These are phyloP conservation scores for Athetis lepigone DNA, from an alignment of 2,888 invertebrate genomes.

Conservation along the genomic window DNA sequence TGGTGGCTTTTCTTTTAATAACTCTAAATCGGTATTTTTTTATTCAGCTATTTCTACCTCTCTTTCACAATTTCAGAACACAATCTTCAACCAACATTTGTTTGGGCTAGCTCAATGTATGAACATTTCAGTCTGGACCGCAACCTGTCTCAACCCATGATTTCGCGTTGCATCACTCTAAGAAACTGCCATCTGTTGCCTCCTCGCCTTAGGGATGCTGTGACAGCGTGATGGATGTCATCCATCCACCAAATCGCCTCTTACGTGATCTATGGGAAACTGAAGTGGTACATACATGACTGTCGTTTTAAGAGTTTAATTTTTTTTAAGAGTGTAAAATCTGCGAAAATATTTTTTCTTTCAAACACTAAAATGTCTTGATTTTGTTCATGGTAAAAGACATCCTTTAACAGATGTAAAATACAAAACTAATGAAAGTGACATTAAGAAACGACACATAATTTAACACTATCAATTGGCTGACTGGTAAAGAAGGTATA, in stretches of 20 bases:
- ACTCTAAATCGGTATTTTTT: background rate
- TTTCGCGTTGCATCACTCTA: constrained; percentile 34
- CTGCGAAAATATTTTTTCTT: no score
- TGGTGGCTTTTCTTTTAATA: background rate
- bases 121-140: background rate
- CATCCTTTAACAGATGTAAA: no score
- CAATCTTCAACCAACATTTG: background rate
- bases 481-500: no score
- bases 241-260: constrained; percentile 30
- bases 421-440: no score
- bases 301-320: no score
- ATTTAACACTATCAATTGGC: no score
- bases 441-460: no score
- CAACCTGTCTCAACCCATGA: constrained; percentile 15
- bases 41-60: background rate
- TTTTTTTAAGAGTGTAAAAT: no score
- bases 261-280: constrained; percentile 14
- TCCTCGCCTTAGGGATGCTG: constrained; percentile 27
- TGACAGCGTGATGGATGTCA: constrained; percentile 47
- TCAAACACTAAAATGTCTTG: no score
- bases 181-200: constrained; percentile 54
- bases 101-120: background rate
- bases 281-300: background rate
- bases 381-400: no score
- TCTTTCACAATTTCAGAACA: background rate